Conservation (phyloP, 2,888 invertebrate species). For the Himalopsyche tibetana region DNA sequence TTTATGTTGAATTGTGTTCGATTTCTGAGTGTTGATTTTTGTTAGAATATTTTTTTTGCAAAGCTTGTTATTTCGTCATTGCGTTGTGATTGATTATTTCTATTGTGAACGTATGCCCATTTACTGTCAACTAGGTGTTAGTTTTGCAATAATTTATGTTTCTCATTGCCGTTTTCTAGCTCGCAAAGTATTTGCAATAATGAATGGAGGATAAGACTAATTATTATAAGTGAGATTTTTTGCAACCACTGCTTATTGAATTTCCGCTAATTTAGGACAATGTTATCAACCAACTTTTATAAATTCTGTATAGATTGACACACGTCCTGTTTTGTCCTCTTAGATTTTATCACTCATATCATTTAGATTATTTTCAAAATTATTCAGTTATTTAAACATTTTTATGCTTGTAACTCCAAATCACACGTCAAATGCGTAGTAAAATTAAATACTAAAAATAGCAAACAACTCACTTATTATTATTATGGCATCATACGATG, state of each 20-base stretch:
- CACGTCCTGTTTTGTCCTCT: too few relatives aligned
- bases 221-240: conserved; percentile 2
- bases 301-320: too few relatives aligned
- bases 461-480: too few relatives aligned
- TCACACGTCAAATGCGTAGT: too few relatives aligned
- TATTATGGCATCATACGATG: too few relatives aligned
- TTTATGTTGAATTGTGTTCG: too few relatives aligned
- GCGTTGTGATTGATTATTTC: not conserved
- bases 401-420: too few relatives aligned
- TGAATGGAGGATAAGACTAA: not conserved
- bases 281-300: too few relatives aligned
- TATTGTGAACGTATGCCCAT: conserved; percentile 25
- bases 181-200: not conserved
- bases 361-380: too few relatives aligned
- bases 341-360: too few relatives aligned
- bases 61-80: not conserved
- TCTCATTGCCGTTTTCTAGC: not conserved
- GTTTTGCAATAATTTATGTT: conserved; percentile 15
- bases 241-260: not conserved
- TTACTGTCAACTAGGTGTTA: conserved; percentile 21
- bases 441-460: too few relatives aligned
- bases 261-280: not conserved
- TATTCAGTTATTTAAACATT: too few relatives aligned
- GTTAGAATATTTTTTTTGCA: not conserved
- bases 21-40: not conserved